Evolutionary conservation across 1,140 invertebrate species (phyloP).

Genomic region (Drosophila lowei): DNA sequence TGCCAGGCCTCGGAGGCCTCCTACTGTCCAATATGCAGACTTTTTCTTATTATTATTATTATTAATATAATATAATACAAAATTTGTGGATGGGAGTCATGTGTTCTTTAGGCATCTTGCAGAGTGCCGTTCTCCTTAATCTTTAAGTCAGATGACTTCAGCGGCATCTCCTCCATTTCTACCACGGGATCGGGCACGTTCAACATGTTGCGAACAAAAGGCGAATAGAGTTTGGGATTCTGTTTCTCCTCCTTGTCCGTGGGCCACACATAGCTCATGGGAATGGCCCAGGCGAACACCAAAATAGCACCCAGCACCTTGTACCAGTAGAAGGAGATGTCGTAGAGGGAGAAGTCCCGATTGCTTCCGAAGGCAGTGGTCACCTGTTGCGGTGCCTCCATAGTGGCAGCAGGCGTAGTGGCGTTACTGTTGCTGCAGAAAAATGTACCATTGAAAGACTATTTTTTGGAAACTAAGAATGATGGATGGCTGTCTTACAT

Average conservation of each 20-base stretch:
- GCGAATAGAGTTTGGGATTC: constrained; percentile 70
- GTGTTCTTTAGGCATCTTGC: constrained; percentile 7
- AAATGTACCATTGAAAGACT: not conserved
- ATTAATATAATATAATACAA: constrained; percentile 15
- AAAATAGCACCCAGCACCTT: constrained; percentile 86
- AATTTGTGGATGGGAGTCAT: not conserved
- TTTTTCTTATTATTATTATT: constrained; percentile 6
- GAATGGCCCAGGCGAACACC: constrained; percentile 86
- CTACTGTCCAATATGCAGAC: no score
- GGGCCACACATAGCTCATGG: constrained; percentile 82
- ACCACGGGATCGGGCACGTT: constrained; percentile 14
- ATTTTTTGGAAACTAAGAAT: no score
- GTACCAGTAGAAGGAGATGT: constrained; percentile 87
- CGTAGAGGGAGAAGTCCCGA: constrained; percentile 84
- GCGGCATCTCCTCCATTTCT: constrained; percentile 64
- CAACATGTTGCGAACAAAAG: constrained; percentile 54
- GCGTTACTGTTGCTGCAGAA: constrained; percentile 28
- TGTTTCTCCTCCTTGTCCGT: constrained; percentile 51
- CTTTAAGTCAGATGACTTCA: constrained; percentile 47
- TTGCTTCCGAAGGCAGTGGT: constrained; percentile 72
- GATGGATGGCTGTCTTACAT: constrained; percentile 46
- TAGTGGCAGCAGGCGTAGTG: constrained; percentile 15
- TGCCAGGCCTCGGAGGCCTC: no score
- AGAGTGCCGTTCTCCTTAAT: constrained; percentile 6
- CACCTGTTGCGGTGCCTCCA: constrained; percentile 15